Conservation (phyloP, 2,113 vertebrate genomes). For the Serinus canaria region DNA sequence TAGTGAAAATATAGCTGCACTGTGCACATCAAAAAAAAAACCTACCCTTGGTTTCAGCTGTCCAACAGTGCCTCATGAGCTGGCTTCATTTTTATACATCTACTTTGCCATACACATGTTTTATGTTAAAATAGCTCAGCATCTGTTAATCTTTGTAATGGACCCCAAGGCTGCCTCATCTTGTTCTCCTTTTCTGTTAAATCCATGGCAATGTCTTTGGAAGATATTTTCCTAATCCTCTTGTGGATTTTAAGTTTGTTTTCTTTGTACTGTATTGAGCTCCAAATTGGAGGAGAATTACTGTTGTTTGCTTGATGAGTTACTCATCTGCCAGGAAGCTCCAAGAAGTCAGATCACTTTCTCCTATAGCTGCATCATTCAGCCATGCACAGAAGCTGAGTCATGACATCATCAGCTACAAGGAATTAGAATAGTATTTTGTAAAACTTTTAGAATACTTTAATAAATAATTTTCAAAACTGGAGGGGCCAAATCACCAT, state of each 20-base stretch:
- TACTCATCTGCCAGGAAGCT: not conserved
- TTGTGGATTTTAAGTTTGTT: not conserved
- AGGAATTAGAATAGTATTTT: not conserved
- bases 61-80: not conserved
- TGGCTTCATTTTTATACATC: not conserved
- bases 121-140: not conserved
- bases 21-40: not conserved
- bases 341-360: not conserved
- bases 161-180: not conserved
- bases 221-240: not conserved
- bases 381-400: not conserved
- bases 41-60: not conserved
- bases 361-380: not conserved
- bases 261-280: not conserved
- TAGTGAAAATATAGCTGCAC: not conserved
- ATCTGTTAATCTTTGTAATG: not conserved
- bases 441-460: not conserved
- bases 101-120: not conserved
- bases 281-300: not conserved
- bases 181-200: not conserved
- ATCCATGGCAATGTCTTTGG: not conserved
- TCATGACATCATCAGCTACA: not conserved
- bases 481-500: not conserved
- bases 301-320: not conserved
- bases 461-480: not conserved